These are phyloP conservation scores for Tetropium fuscum DNA, from an alignment of 2,888 invertebrate genomes.

Conservation along the genomic window DNA sequence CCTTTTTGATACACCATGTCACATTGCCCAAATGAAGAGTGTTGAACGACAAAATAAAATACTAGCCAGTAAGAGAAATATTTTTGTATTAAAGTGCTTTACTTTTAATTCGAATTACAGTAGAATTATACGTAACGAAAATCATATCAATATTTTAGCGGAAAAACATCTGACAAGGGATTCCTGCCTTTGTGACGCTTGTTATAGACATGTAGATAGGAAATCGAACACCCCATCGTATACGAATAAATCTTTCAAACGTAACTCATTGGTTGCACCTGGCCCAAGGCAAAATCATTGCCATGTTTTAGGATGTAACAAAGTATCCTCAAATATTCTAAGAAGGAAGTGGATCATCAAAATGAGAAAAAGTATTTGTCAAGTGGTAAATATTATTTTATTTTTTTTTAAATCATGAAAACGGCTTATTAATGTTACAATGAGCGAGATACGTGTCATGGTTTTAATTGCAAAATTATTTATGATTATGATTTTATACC, in stretches of 20 bases:
- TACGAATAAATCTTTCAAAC: slow-evolving; percentile 67
- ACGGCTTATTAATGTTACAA: too few species aligned
- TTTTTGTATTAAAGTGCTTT: slow-evolving; percentile 46
- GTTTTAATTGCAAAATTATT: neutral
- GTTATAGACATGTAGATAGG: slow-evolving; percentile 87
- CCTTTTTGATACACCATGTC: slow-evolving; percentile 87
- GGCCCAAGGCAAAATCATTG: slow-evolving; percentile 68
- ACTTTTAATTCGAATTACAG: neutral
- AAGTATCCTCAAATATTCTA: slow-evolving; percentile 73
- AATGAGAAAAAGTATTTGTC: slow-evolving; percentile 76
- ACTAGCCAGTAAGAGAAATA: slow-evolving; percentile 76
- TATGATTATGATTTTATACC: too few species aligned
- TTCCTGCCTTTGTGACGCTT: slow-evolving; percentile 89
- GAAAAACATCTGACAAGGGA: slow-evolving; percentile 86
- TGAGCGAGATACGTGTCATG: too few species aligned
- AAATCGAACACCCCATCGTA: slow-evolving; percentile 81
- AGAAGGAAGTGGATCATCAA: slow-evolving; percentile 80
- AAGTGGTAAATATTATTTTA: slow-evolving; percentile 69
- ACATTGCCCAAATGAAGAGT: slow-evolving; percentile 88
- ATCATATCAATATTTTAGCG: slow-evolving; percentile 65
- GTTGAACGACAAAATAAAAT: slow-evolving; percentile 85
- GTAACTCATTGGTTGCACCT: slow-evolving; percentile 59
- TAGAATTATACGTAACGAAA: too few species aligned
- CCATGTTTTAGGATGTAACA: slow-evolving; percentile 74
- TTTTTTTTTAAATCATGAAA: too few species aligned